Base-by-base conservation (phyloP, 2,113 vertebrate species). In the Choloepus hoffmanni region DNA sequence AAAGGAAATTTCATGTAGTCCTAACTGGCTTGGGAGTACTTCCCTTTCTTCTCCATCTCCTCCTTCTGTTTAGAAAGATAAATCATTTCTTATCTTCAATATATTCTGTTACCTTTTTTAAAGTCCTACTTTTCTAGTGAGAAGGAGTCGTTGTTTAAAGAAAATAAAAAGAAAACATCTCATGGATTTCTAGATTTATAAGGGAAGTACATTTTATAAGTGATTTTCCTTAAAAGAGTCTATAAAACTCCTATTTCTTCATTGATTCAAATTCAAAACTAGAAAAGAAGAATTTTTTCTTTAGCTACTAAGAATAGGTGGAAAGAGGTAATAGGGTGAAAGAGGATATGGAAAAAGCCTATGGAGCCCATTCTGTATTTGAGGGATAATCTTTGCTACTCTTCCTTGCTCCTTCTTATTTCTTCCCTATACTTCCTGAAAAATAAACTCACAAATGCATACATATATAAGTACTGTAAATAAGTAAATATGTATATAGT, bases 61-160 rank as follows among this genome's bases (percentile, higher is more conserved):
- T 78, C 58, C 15, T 79, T 94, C 36, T 62, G 62, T 92, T 63
- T 79, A 79, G 18, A 85, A 11, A 88, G 48, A 84, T 33, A 95
- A 90, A 60, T 60, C 0, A 73, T 30, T 96, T 95, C 19, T 97
- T 74, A 84, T 87, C n/a, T 68, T 93, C 16, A 95, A 15, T 83
- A 83, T 85, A 85, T 79, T 92, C 30, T 26, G 18, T 95, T 85
- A 58, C 53, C 63, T 93, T 93, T 85, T 94, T 78, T 36, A 88
- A 91, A 88, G 36, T 53, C 28, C 36, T 82, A 28, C 43, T 94
- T 92, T 95, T 50, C 10, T 76, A 84, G 28, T 33, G 60, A 93
- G 70, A 90, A 95, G 55, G 67, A 82, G 73, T 96, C 73, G 30
- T 68, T 95, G 36, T 88, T 92, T 84, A 76, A 95, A 90, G 65